Percentiles rank a stretch among this genome's conserved stretches.
Evolutionary conservation across 53 echinoderm and acorn worm genomes (phyloP).

Genomic region (Echinometra lucunter): DNA sequence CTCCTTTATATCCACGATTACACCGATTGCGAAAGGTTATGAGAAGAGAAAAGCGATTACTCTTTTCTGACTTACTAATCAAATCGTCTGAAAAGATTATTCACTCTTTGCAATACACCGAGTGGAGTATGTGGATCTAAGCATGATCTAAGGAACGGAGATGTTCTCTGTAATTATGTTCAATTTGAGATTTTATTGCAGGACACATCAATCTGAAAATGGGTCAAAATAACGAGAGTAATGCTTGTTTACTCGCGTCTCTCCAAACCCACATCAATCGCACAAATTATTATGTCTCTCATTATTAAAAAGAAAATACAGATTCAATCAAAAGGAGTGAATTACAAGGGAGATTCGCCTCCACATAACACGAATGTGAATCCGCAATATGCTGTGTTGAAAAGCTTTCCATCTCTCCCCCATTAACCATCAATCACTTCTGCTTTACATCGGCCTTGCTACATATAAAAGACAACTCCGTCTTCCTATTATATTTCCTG

Average conservation of each 20-base stretch:
- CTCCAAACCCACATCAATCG: constrained; percentile 33
- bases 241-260: constrained; percentile 35
- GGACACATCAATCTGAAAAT: constrained; percentile 56
- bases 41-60: not conserved
- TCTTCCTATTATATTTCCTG: constrained; percentile 61
- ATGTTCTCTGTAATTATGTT: constrained; percentile 39
- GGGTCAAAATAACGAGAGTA: constrained; percentile 29
- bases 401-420: not conserved
- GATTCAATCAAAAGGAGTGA: constrained; percentile 38
- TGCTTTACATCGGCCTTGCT: constrained; percentile 1
- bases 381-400: constrained; percentile 10
- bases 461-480: constrained; percentile 58
- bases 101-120: not conserved
- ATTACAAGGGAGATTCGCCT: constrained; percentile 27
- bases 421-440: constrained; percentile 46
- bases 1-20: constrained; percentile 24
- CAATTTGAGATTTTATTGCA: constrained; percentile 52
- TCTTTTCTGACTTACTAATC: not conserved
- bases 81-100: constrained; percentile 28
- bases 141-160: not conserved
- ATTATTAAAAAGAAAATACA: not conserved
- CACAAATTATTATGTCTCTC: constrained; percentile 41
- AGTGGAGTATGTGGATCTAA: not conserved
- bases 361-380: constrained; percentile 51
- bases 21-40: constrained; percentile 1